Conservation (phyloP, 2,888 invertebrate species). For the Drosophila bunnanda region DNA sequence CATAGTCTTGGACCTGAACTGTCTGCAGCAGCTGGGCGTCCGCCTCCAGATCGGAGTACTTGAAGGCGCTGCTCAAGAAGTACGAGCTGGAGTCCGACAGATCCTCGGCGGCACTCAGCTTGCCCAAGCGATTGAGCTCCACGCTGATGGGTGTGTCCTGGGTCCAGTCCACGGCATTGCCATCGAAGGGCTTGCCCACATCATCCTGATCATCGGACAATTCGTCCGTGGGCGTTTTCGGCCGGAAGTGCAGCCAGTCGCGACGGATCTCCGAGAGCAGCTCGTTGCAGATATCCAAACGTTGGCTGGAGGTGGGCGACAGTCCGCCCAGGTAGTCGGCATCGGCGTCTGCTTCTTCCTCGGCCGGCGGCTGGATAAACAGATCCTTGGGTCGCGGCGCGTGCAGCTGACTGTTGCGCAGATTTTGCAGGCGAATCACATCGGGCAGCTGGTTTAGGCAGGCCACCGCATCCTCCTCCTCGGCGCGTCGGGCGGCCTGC, state of each 20-base stretch:
- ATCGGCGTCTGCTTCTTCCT: slow-evolving; percentile 46
- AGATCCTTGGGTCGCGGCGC: slow-evolving; percentile 42
- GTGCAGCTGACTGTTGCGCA: slow-evolving; percentile 55
- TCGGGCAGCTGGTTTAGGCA: slow-evolving; percentile 78
- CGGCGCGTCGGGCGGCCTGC: slow-evolving; percentile 13
- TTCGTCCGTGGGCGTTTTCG: slow-evolving; percentile 83
- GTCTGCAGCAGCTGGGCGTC: slow-evolving; percentile 82
- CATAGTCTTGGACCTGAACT: slow-evolving; percentile 68
- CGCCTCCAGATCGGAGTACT: slow-evolving; percentile 83
- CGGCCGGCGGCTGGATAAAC: slow-evolving; percentile 50
- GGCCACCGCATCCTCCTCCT: slow-evolving; percentile 50
- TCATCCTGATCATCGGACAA: slow-evolving; percentile 60
- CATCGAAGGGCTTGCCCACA: slow-evolving; percentile 50
- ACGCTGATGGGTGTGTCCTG: slow-evolving; percentile 82
- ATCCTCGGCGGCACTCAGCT: slow-evolving; percentile 22
- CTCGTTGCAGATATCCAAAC: slow-evolving; percentile 82
- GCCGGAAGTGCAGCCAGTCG: slow-evolving; percentile 85
- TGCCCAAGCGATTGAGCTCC: slow-evolving; percentile 80
- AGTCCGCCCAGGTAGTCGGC: slow-evolving; percentile 73
- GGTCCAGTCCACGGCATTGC: slow-evolving; percentile 79
- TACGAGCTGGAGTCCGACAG: slow-evolving; percentile 52
- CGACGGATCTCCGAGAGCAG: slow-evolving; percentile 82
- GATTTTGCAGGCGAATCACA: slow-evolving; percentile 74
- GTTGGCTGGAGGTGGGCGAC: slow-evolving; percentile 81
- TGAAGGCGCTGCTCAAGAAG: slow-evolving; percentile 80